phyloP scores from a whole-genome alignment of 2,113 vertebrate species.

The Holacanthus passer region DNA sequence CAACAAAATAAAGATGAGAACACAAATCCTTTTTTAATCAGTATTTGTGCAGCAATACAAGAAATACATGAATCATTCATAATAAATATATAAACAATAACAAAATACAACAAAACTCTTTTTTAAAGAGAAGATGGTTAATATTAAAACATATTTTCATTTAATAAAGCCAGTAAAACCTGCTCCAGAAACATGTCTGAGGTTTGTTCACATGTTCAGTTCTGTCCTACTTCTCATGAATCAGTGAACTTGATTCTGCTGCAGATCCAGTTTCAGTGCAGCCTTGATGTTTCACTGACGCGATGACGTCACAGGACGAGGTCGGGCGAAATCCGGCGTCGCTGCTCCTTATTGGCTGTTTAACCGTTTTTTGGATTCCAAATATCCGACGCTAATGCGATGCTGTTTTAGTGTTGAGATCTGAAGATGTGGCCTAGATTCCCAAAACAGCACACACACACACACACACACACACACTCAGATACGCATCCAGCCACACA shows the following conservation, averaged over 20 bases:
- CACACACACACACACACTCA: background rate
- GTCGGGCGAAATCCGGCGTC: constrained; percentile 5
- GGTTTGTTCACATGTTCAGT: background rate
- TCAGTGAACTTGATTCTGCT: background rate
- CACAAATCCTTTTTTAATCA: background rate
- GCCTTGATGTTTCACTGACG: constrained; percentile 16
- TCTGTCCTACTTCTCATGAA: constrained; percentile 1
- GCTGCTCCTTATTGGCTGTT: constrained; percentile 28
- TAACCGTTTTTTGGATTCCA: constrained; percentile 27
- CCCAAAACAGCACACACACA: background rate
- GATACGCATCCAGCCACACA: background rate
- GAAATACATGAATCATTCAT: background rate
- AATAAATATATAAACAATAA: background rate
- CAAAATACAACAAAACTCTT: background rate
- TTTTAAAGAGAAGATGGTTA: background rate
- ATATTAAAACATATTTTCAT: background rate
- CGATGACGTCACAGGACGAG: constrained; percentile 6
- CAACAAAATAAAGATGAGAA: background rate
- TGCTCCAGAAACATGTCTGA: background rate
- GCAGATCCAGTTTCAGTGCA: background rate
- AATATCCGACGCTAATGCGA: constrained; percentile 39
- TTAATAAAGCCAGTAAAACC: background rate
- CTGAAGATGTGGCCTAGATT: constrained; percentile 72
- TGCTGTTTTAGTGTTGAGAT: constrained; percentile 38
- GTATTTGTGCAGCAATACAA: background rate